Base-by-base conservation (phyloP, 2,797 vertebrate species). In the Ciconia nigra region DNA sequence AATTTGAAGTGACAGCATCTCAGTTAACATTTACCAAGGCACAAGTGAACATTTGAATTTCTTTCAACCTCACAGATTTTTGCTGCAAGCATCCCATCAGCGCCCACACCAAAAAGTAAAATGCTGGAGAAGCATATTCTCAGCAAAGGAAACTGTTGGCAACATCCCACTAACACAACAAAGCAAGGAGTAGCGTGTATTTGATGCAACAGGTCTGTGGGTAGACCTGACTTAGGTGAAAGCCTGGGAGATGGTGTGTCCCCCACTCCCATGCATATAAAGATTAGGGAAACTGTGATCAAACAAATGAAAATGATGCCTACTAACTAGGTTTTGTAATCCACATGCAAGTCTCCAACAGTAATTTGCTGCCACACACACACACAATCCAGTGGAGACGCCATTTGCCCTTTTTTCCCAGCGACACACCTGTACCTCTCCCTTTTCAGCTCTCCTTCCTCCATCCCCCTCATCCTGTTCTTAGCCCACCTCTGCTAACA, bases 1-100 rank as follows among this genome's bases (percentile, higher is more conserved):
- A 51, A 85, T 87, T 39, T 61, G 78, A 94, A 92, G 59, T 46
- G 81, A 77, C 39, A 63, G 46, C 22, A 41, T 33, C 70, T 89
- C 70, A 12, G 28, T 54, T 82, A 84, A 86, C 70, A 70, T 79
- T 65, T 66, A 52, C 13, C 0, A 0, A 85, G 55, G 20, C 71
- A 62, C 66, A 90, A 84, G 11, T 6, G n/a, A 96, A 90, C 28
- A 49, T 49, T 0, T 84, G 63, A 93, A 89, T 76, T 65, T 46
- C 66, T 90, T 92, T 59, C 58, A 73, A 31, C 18, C 21, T 77
- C 71, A 44, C 25, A 59, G 55, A 83, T 42, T 84, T 85, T 55
- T 89, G 55, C 46, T 82, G 55, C 55, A 82, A 84, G 24, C 22
- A 25, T 47, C 85, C 46, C 29, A 12, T 9, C 28, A 62, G 21